Evolutionary conservation across 2,888 invertebrate species (phyloP).

Genomic region (Thereva unica): DNA sequence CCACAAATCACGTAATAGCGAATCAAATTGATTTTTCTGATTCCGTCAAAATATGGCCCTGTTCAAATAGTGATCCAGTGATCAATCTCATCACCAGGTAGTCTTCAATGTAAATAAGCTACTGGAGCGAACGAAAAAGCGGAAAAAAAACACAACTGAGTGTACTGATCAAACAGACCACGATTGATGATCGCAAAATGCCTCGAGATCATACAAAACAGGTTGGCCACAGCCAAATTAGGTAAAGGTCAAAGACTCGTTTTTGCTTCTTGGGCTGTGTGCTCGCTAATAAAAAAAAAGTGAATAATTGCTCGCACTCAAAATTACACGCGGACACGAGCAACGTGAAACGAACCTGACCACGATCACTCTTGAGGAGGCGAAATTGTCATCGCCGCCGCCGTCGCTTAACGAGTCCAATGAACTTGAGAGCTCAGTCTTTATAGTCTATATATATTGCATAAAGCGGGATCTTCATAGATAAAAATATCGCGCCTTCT

Average conservation of each 20-base stretch:
- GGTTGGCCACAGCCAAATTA: constrained; percentile 37
- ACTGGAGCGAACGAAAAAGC: constrained; percentile 8
- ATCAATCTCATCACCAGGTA: constrained; percentile 7
- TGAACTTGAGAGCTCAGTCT: not conserved
- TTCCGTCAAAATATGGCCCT: constrained; percentile 23
- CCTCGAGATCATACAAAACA: constrained; percentile 26
- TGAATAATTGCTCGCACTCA: constrained; percentile 15
- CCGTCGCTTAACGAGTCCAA: constrained; percentile 15
- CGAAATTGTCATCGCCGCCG: constrained; percentile 16
- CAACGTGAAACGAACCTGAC: constrained; percentile 9
- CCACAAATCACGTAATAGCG: constrained; percentile 24
- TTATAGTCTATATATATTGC: not conserved
- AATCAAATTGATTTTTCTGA: constrained; percentile 25
- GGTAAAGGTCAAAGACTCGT: constrained; percentile 42
- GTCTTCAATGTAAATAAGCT: constrained; percentile 25
- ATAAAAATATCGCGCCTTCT: not conserved
- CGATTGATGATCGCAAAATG: constrained; percentile 20
- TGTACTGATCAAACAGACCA: constrained; percentile 1
- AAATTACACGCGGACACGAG: constrained; percentile 14
- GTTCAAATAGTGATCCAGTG: constrained; percentile 23
- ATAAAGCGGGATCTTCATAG: not conserved
- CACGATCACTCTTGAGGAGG: constrained; percentile 5
- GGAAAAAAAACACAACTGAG: not conserved
- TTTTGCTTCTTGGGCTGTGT: constrained; percentile 18
- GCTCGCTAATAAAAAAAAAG: constrained; percentile 18